A percentile compares a stretch with the other conserved stretches of the same genome.
Conservation (phyloP, 2,888 invertebrate species). For the Drosophila multiciliata region DNA sequence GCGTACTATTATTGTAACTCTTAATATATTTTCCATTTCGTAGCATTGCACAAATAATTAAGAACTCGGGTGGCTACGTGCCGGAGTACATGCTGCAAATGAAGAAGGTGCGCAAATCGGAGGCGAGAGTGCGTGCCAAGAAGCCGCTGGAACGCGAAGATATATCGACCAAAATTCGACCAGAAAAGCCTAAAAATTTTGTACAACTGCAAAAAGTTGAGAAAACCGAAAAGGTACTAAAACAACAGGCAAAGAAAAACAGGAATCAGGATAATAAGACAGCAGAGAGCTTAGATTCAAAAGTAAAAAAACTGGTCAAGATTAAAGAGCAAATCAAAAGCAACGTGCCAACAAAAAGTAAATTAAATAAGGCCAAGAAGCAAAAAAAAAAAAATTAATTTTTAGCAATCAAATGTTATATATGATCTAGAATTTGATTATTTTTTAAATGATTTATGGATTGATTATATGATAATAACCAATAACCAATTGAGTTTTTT, state of each 20-base stretch:
- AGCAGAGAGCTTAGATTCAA: not conserved
- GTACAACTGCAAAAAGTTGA: conserved; percentile 36
- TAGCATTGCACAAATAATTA: conserved; percentile 96
- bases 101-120: conserved; percentile 88
- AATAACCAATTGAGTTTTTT: not conserved
- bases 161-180: conserved; percentile 86
- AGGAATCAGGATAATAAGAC: conserved; percentile 1
- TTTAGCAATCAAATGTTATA: conserved; percentile 1
- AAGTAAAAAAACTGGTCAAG: conserved; percentile 36
- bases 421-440: conserved; percentile 4
- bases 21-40: conserved; percentile 14
- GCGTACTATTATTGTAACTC: not conserved
- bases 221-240: conserved; percentile 30
- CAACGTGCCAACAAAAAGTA: conserved; percentile 14
- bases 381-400: not conserved
- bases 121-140: conserved; percentile 86
- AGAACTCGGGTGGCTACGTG: conserved; percentile 95
- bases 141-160: conserved; percentile 88
- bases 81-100: conserved; percentile 95
- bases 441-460: not conserved
- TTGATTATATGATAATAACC: not conserved
- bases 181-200: conserved; percentile 46
- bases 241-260: conserved; percentile 9
- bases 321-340: conserved; percentile 33
- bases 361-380: conserved; percentile 27